A percentile compares a stretch with the other conserved stretches of the same genome.
Conservation (phyloP, 2,888 invertebrate genomes). For the Amblyjoppa proteus region DNA sequence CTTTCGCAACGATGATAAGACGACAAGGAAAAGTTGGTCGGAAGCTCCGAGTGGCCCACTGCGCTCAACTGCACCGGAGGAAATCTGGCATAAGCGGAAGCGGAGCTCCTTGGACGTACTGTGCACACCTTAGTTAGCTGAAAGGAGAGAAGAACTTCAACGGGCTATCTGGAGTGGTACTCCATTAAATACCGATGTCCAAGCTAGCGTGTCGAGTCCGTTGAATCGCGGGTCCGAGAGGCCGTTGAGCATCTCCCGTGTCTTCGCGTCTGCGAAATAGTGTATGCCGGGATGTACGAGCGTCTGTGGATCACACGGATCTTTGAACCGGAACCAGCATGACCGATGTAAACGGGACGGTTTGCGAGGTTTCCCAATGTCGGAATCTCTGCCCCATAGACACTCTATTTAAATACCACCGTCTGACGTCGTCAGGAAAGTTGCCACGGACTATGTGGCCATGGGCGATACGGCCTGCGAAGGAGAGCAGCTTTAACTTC, state of each 20-base stretch:
- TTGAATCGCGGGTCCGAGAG: slow-evolving; percentile 33
- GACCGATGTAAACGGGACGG: slow-evolving; percentile 31
- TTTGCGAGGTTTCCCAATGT: slow-evolving; percentile 26
- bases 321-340: slow-evolving; percentile 33
- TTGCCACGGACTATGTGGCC: slow-evolving; percentile 23
- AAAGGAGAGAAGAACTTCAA: slow-evolving; percentile 1
- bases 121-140: neutral
- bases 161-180: neutral
- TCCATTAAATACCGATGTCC: slow-evolving; percentile 44
- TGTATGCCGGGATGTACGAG: slow-evolving; percentile 19
- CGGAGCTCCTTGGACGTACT: slow-evolving; percentile 4
- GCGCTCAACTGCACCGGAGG: neutral
- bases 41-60: neutral
- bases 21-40: neutral
- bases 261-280: slow-evolving; percentile 29
- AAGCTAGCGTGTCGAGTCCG: slow-evolving; percentile 10
- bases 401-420: slow-evolving; percentile 53
- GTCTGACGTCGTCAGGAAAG: slow-evolving; percentile 49
- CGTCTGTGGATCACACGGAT: slow-evolving; percentile 5
- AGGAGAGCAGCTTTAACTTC: slow-evolving; percentile 47
- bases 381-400: slow-evolving; percentile 39
- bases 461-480: slow-evolving; percentile 50
- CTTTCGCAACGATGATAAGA: neutral
- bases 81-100: neutral
- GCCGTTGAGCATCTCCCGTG: slow-evolving; percentile 40